These are phyloP conservation scores for Leptestheria dahalacensis DNA, from an alignment of 1,140 invertebrate species.

Conservation along the genomic window DNA sequence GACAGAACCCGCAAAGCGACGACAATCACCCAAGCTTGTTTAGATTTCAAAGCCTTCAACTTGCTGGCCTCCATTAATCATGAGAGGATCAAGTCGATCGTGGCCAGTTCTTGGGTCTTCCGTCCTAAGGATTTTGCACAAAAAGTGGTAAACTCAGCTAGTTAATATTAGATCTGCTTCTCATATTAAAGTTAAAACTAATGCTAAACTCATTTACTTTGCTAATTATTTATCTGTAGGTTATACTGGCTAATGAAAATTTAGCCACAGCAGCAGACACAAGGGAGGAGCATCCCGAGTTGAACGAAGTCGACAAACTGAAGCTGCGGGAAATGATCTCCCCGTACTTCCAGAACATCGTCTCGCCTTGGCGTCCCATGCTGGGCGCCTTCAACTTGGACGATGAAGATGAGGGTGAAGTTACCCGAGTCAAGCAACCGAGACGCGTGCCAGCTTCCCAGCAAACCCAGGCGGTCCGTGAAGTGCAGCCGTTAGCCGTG, in stretches of 20 bases:
- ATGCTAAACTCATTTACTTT: background rate
- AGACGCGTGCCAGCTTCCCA: background rate
- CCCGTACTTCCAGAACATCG: background rate
- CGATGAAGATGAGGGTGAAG: background rate
- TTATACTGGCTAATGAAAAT: too few species aligned
- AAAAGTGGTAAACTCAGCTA: background rate
- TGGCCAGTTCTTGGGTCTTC: slow-evolving; percentile 1
- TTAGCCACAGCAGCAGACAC: too few species aligned
- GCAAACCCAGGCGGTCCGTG: background rate
- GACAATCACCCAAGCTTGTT: slow-evolving; percentile 4
- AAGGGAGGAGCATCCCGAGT: background rate
- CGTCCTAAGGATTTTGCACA: background rate
- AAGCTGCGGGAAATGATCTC: background rate
- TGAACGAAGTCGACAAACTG: background rate
- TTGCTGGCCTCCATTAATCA: slow-evolving; percentile 5
- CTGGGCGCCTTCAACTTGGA: background rate
- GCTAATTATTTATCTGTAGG: too few species aligned
- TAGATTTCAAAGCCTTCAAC: slow-evolving; percentile 2
- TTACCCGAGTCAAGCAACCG: background rate
- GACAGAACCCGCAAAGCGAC: background rate
- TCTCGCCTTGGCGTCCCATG: background rate
- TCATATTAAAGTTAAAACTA: background rate
- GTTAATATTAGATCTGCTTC: background rate
- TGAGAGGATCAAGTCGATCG: background rate
- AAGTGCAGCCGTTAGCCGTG: background rate